Conservation (phyloP, 2,888 invertebrate genomes). For the Schizotus pectinicornis region DNA sequence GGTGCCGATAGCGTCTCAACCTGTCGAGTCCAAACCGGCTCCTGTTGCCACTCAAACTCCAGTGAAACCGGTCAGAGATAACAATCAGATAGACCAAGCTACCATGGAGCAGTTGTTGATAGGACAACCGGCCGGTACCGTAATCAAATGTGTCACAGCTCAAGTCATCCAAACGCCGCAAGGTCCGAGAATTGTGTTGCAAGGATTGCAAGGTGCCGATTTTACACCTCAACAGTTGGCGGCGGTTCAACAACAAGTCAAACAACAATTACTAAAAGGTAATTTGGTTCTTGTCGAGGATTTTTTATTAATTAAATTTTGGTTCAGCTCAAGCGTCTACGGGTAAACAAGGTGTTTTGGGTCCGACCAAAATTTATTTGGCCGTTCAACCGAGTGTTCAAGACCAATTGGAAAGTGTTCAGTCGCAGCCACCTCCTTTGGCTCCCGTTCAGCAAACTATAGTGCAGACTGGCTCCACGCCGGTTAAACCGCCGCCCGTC, state of each 20-base stretch:
- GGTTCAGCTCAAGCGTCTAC: conserved; percentile 81
- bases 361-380: conserved; percentile 85
- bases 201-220: conserved; percentile 83
- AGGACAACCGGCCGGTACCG: conserved; percentile 84
- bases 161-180: conserved; percentile 85
- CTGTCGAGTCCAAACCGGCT: background rate
- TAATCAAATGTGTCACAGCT: conserved; percentile 86
- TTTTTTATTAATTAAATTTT: conserved; percentile 5
- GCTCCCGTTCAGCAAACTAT: conserved; percentile 17
- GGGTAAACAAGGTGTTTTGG: conserved; percentile 83
- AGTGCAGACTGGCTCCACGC: conserved; percentile 21
- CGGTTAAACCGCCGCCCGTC: conserved; percentile 34
- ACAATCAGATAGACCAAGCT: conserved; percentile 47
- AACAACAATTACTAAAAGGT: conserved; percentile 88
- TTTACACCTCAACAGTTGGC: conserved; percentile 82
- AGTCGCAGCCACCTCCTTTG: conserved; percentile 15
- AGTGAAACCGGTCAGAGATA: conserved; percentile 42
- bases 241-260: conserved; percentile 87
- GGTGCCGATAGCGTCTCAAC: conserved; percentile 1
- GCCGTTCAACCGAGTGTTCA: conserved; percentile 74
- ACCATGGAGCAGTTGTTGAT: conserved; percentile 76
- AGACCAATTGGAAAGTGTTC: background rate
- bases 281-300: conserved; percentile 32
- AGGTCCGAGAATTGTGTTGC: conserved; percentile 85
- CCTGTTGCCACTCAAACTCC: conserved; percentile 14